A percentile compares a stretch with the other conserved stretches of the same genome.
Conservation (phyloP, 2,888 invertebrate species). For the Emmelina monodactyla region DNA sequence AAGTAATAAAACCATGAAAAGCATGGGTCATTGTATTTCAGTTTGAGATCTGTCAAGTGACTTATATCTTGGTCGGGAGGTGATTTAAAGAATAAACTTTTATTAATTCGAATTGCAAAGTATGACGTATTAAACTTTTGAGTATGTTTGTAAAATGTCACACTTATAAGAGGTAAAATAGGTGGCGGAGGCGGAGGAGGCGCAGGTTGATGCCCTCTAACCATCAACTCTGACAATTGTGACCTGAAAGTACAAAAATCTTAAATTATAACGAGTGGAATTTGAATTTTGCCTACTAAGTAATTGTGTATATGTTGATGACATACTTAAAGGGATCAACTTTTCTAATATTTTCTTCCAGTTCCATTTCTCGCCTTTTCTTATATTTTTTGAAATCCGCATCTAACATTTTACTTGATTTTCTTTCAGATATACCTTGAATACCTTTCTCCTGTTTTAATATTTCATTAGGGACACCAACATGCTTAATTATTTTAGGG, state of each 20-base stretch:
- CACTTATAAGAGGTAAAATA: slow-evolving; percentile 25
- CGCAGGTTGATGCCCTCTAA: slow-evolving; percentile 37
- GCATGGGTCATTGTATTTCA: slow-evolving; percentile 29
- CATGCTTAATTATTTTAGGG: slow-evolving; percentile 35
- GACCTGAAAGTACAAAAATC: too few relatives aligned
- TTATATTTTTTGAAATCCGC: slow-evolving; percentile 31
- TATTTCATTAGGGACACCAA: slow-evolving; percentile 37
- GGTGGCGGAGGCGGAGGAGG: slow-evolving; percentile 26
- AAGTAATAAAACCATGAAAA: slow-evolving; percentile 49
- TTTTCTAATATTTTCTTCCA: slow-evolving; percentile 29
- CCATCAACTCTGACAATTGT: slow-evolving; percentile 28
- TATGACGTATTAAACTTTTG: slow-evolving; percentile 21
- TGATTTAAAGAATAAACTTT: slow-evolving; percentile 35
- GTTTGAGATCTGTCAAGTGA: slow-evolving; percentile 23
- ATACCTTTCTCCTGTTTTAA: slow-evolving; percentile 38
- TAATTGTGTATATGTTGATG: too few relatives aligned
- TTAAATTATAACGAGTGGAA: too few relatives aligned
- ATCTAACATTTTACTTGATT: slow-evolving; percentile 24
- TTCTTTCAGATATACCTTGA: slow-evolving; percentile 25
- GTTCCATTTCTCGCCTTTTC: slow-evolving; percentile 28
- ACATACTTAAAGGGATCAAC: slow-evolving; percentile 42
- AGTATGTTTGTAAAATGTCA: slow-evolving; percentile 16
- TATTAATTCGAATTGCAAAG: slow-evolving; percentile 44
- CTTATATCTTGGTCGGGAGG: slow-evolving; percentile 23
- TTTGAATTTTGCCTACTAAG: too few relatives aligned